Conservation (phyloP, 1,140 invertebrate species). For the Drosophila baimaii region DNA sequence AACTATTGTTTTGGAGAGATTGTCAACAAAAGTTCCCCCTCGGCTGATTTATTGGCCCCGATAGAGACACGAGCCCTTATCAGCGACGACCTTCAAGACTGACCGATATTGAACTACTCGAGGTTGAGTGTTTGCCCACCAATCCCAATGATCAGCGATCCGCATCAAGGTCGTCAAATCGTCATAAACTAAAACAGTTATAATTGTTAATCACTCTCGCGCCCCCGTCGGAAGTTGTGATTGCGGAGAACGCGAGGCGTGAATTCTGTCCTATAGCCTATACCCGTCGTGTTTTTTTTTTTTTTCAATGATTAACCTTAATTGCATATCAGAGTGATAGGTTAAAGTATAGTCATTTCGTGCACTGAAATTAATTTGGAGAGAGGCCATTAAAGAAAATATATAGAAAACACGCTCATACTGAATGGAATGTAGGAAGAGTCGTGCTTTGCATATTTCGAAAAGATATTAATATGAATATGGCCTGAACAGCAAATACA, state of each 20-base stretch:
- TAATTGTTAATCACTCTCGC: conserved; percentile 19
- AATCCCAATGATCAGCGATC: conserved; percentile 14
- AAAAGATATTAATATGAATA: no score
- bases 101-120: conserved; percentile 51
- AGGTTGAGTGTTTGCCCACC: not conserved
- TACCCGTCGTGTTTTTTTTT: conserved; percentile 25
- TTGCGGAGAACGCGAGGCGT: conserved; percentile 37
- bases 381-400: not conserved
- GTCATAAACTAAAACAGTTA: conserved; percentile 15
- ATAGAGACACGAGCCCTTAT: conserved; percentile 34
- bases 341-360: conserved; percentile 11
- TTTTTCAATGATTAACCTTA: conserved; percentile 35
- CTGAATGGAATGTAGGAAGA: not conserved
- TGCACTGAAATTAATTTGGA: conserved; percentile 3
- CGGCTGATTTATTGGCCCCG: conserved; percentile 21
- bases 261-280: conserved; percentile 33
- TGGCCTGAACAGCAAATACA: no score
- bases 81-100: conserved; percentile 40
- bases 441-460: not conserved
- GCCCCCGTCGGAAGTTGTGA: conserved; percentile 37
- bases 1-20: conserved; percentile 24
- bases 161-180: conserved; percentile 10
- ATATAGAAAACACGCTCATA: not conserved
- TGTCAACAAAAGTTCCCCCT: conserved; percentile 37
- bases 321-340: conserved; percentile 45